These are phyloP conservation scores for Drosophila fuyamai DNA, from an alignment of 1,140 invertebrate species.

Conservation along the genomic window DNA sequence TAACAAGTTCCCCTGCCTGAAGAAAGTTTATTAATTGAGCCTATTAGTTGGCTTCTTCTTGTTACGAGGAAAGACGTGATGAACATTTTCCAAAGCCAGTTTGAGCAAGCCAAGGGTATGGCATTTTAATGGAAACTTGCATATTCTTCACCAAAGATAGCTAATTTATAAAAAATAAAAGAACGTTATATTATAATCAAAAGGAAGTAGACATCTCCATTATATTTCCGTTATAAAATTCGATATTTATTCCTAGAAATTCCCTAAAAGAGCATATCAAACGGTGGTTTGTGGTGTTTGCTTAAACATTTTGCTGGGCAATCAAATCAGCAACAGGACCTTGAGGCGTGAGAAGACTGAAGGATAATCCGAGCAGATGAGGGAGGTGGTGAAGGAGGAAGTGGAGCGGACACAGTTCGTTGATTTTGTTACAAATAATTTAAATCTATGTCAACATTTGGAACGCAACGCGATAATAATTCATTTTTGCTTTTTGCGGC, in stretches of 20 bases:
- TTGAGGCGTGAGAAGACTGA: constrained; percentile 27
- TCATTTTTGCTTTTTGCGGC: constrained; percentile 75
- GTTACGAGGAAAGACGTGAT: constrained; percentile 39
- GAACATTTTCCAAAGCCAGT: constrained; percentile 48
- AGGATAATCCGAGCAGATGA: not conserved
- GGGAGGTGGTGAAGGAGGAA: not conserved
- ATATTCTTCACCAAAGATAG: constrained; percentile 3
- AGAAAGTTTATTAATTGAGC: constrained; percentile 58
- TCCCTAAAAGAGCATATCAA: constrained; percentile 27
- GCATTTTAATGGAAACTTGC: not conserved
- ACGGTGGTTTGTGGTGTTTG: constrained; percentile 33
- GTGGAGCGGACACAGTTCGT: constrained; percentile 58
- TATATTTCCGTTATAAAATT: too few species aligned
- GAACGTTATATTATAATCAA: too few species aligned
- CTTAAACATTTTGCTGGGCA: constrained; percentile 57
- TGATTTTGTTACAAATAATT: constrained; percentile 79
- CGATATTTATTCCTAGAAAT: not conserved
- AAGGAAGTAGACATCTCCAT: too few species aligned
- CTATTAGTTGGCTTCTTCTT: constrained; percentile 50
- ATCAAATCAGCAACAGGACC: constrained; percentile 65
- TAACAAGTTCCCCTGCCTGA: constrained; percentile 2
- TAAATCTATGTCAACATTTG: constrained; percentile 80
- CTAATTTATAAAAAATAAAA: not conserved
- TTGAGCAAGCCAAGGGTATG: constrained; percentile 13
- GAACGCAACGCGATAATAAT: constrained; percentile 73